Conservation (phyloP, 1,140 invertebrate species). For the Polypedilum vanderplanki region DNA sequence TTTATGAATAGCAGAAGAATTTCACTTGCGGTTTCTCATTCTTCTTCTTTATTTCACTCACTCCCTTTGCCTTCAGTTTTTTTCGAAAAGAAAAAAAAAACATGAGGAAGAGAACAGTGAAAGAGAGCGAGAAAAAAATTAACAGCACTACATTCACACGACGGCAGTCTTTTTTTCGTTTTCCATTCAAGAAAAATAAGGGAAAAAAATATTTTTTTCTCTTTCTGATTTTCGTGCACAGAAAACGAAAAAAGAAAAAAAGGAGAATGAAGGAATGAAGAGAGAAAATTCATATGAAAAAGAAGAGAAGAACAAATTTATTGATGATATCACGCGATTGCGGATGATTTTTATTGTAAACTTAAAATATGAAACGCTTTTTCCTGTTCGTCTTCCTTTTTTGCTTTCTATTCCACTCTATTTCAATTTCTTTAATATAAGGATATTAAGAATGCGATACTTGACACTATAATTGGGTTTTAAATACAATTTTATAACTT, state of each 20-base stretch:
- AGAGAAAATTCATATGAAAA: constrained; percentile 3
- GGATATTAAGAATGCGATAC: not conserved
- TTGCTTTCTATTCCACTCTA: not conserved
- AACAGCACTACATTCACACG: constrained; percentile 3
- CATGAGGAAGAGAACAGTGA: not conserved
- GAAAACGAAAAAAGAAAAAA: not conserved
- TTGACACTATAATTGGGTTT: not conserved
- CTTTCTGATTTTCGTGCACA: not conserved
- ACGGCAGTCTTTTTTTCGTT: not conserved
- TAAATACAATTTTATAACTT: not conserved
- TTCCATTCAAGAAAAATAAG: too few species aligned
- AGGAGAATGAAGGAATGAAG: not conserved
- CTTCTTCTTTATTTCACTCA: not conserved
- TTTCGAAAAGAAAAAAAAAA: constrained; percentile 8
- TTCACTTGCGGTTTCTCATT: constrained; percentile 9
- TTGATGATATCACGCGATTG: constrained; percentile 26
- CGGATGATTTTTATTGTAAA: constrained; percentile 16
- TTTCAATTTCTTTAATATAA: not conserved
- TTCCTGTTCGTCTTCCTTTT: not conserved
- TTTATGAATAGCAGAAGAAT: constrained; percentile 18
- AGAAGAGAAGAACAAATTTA: constrained; percentile 3
- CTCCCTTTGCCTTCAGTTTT: not conserved
- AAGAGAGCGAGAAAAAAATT: not conserved
- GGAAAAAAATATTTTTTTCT: not conserved
- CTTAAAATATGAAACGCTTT: constrained; percentile 16